phyloP scores from a whole-genome alignment of 2,888 invertebrate genomes.

The Drosophila ezoana region DNA sequence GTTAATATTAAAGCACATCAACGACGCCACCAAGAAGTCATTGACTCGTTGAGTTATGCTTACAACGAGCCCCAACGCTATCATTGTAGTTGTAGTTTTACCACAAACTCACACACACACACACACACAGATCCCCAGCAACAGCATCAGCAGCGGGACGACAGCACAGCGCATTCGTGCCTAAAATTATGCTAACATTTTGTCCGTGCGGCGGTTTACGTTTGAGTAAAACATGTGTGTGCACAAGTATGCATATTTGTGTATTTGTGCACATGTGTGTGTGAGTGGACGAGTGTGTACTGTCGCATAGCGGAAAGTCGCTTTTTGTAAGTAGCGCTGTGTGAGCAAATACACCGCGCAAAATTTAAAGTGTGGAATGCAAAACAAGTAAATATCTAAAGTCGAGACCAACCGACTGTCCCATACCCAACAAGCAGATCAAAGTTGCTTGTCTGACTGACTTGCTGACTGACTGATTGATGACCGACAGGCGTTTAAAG shows the following conservation, averaged over 20 bases:
- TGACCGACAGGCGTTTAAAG: neutral
- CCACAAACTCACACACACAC: constrained; percentile 32
- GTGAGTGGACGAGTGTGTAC: constrained; percentile 32
- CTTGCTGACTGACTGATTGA: neutral
- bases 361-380: constrained; percentile 26
- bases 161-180: constrained; percentile 66
- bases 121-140: constrained; percentile 12
- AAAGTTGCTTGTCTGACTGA: neutral
- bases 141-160: constrained; percentile 27
- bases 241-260: constrained; percentile 15
- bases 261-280: constrained; percentile 10
- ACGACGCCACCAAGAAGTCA: constrained; percentile 83
- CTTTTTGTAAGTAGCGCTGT: constrained; percentile 44
- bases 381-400: neutral
- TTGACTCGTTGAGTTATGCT: constrained; percentile 83
- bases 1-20: constrained; percentile 82
- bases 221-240: constrained; percentile 38
- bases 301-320: constrained; percentile 54
- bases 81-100: constrained; percentile 57
- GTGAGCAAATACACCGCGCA: constrained; percentile 41
- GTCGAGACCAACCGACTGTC: too few species aligned
- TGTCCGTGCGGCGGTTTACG: constrained; percentile 60
- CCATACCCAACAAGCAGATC: neutral
- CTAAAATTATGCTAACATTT: constrained; percentile 79
- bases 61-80: constrained; percentile 60